These are phyloP conservation scores for Drosophila athabasca DNA, from an alignment of 1,140 invertebrate species.

Conservation along the genomic window DNA sequence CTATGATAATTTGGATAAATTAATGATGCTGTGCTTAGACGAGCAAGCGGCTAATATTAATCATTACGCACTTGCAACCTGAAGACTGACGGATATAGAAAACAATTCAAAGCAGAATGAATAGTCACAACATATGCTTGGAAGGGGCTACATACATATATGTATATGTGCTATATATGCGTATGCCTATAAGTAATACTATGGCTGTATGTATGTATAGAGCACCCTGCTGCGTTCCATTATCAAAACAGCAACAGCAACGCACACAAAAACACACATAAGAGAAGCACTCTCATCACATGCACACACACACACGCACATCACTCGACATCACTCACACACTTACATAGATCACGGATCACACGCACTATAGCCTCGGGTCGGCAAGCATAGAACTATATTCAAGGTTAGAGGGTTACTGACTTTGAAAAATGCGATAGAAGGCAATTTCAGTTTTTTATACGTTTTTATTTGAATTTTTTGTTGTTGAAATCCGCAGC, in stretches of 20 bases:
- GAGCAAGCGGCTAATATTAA: slow-evolving; percentile 36
- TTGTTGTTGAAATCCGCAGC: slow-evolving; percentile 9
- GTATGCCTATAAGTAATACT: neutral
- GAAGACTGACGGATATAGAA: slow-evolving; percentile 19
- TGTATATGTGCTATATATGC: neutral
- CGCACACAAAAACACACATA: slow-evolving; percentile 20
- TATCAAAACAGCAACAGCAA: slow-evolving; percentile 52
- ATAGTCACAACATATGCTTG: neutral
- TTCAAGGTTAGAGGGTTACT: slow-evolving; percentile 83
- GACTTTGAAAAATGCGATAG: slow-evolving; percentile 81
- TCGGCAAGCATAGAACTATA: slow-evolving; percentile 59
- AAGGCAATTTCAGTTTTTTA: slow-evolving; percentile 60
- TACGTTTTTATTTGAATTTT: slow-evolving; percentile 39
- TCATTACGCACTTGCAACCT: slow-evolving; percentile 59
- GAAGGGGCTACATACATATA: neutral
- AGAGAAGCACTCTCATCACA: neutral
- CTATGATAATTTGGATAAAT: no score
- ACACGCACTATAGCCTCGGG: slow-evolving; percentile 48
- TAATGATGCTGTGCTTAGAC: no score
- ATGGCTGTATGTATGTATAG: slow-evolving; percentile 3
- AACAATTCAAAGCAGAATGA: no score
- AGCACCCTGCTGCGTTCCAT: slow-evolving; percentile 65
- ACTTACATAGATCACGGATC: slow-evolving; percentile 34
- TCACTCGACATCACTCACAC: neutral
- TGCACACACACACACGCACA: neutral